These are phyloP conservation scores for Eciton burchellii DNA, from an alignment of 1,140 invertebrate genomes.

Conservation along the genomic window DNA sequence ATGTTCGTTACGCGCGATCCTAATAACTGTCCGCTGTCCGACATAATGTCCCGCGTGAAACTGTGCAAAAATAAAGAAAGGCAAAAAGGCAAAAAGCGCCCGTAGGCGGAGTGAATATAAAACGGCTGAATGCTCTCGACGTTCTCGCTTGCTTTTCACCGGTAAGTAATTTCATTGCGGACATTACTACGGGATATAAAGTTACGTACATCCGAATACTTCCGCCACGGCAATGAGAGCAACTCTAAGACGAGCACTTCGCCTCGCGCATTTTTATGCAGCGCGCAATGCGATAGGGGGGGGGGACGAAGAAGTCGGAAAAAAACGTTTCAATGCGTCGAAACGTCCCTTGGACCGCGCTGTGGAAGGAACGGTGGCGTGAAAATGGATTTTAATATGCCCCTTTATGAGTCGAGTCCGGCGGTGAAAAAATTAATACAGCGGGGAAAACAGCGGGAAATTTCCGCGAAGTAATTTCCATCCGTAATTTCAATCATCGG, in stretches of 20 bases:
- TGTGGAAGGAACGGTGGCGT: constrained; percentile 26
- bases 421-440: constrained; percentile 17
- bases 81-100: constrained; percentile 6
- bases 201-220: constrained; percentile 45
- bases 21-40: constrained; percentile 16
- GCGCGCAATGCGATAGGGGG: neutral
- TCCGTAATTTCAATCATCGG: constrained; percentile 18
- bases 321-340: constrained; percentile 19
- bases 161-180: constrained; percentile 53
- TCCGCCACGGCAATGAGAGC: neutral
- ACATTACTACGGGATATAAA: constrained; percentile 50
- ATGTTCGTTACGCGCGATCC: neutral
- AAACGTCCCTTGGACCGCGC: constrained; percentile 38
- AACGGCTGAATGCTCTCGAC: constrained; percentile 12
- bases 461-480: constrained; percentile 7
- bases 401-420: constrained; percentile 5
- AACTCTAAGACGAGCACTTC: constrained; percentile 32
- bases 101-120: constrained; percentile 36
- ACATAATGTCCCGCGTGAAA: neutral
- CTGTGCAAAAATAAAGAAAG: neutral
- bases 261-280: constrained; percentile 11
- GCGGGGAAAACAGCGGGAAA: constrained; percentile 5
- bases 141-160: constrained; percentile 6
- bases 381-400: constrained; percentile 50
- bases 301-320: neutral